A percentile compares a stretch with the other conserved stretches of the same genome.
Conservation (phyloP, 2,113 vertebrate species). For the Dolichallabes microphthalmus region DNA sequence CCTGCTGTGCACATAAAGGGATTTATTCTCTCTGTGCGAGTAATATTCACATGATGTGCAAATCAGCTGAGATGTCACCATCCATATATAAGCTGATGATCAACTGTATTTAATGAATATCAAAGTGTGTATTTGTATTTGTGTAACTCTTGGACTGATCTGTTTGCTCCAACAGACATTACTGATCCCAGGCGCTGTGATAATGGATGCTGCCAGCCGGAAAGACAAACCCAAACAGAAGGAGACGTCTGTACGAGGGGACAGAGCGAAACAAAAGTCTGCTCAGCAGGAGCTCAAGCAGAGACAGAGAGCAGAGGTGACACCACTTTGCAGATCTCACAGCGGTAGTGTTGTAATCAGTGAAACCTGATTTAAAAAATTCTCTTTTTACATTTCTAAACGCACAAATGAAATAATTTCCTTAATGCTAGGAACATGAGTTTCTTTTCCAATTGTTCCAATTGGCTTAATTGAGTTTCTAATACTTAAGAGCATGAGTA, state of each 20-base stretch:
- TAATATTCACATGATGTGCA: no score
- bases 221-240: conserved; percentile 84
- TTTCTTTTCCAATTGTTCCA: no score
- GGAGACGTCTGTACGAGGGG: conserved; percentile 80
- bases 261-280: conserved; percentile 84
- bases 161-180: neutral
- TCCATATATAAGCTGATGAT: no score
- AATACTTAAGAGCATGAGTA: no score
- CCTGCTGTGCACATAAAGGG: neutral
- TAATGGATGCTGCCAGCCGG: conserved; percentile 82
- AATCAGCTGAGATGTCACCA: no score
- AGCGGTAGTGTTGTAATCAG: neutral
- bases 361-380: neutral
- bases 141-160: neutral
- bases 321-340: neutral
- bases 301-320: conserved; percentile 88
- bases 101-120: no score
- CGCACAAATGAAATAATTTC: neutral
- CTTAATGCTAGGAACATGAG: neutral
- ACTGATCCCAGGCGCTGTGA: neutral
- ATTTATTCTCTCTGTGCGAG: neutral
- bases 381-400: neutral
- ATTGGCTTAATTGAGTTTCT: no score
- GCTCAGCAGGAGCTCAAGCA: conserved; percentile 93
- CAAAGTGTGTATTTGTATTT: no score